Percentiles rank a stretch among this genome's conserved stretches.
Evolutionary conservation across 2,113 vertebrate genomes (phyloP).

Genomic region (Tragelaphus strepsiceros): DNA sequence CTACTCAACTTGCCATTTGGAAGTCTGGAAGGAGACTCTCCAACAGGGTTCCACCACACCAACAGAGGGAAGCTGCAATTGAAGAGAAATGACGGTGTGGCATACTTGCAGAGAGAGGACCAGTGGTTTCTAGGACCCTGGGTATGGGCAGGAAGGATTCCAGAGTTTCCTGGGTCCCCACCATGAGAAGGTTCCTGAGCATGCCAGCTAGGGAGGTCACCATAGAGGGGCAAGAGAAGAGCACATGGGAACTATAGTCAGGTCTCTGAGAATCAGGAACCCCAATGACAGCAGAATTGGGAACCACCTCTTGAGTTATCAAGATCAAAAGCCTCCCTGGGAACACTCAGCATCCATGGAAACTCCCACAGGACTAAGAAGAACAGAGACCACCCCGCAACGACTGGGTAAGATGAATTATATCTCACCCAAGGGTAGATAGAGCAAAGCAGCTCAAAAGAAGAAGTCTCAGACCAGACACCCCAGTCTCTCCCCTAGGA

Average conservation of each 20-base stretch:
- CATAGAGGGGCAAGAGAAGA: background rate
- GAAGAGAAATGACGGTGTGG: background rate
- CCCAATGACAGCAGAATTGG: background rate
- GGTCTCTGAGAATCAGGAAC: background rate
- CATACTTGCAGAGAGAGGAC: background rate
- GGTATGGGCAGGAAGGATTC: background rate
- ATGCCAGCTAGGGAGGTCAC: background rate
- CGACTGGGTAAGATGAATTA: background rate
- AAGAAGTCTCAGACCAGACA: background rate
- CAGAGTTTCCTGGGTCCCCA: background rate
- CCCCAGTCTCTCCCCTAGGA: background rate
- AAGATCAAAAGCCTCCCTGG: background rate
- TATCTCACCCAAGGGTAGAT: background rate
- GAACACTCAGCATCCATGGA: background rate
- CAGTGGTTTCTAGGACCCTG: background rate
- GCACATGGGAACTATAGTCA: background rate
- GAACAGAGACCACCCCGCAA: background rate
- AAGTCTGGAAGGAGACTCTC: background rate
- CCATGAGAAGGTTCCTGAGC: background rate
- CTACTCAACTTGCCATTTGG: background rate
- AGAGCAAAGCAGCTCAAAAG: background rate
- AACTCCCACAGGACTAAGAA: background rate
- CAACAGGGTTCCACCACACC: accelerated
- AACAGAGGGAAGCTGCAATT: background rate
- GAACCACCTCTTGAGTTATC: accelerated